Percentiles rank a stretch among this genome's conserved stretches.
phyloP scores from a whole-genome alignment of 1,140 invertebrate species.

The Calliphora vicina region DNA sequence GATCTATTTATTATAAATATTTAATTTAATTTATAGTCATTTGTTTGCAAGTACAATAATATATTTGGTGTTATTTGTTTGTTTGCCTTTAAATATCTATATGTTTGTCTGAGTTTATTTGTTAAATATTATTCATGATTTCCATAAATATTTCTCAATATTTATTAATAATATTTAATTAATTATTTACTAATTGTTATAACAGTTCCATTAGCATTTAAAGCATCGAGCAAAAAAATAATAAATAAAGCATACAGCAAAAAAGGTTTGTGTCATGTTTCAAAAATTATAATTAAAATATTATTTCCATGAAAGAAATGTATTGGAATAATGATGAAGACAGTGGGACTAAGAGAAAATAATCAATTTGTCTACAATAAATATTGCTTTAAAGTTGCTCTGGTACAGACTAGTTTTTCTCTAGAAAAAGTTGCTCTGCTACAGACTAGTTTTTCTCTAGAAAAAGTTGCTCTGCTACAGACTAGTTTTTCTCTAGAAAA shows the following conservation, averaged over 20 bases:
- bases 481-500: too few relatives aligned
- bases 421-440: too few relatives aligned
- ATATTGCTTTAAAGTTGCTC: too few relatives aligned
- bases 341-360: background rate
- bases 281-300: background rate
- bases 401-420: too few relatives aligned
- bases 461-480: too few relatives aligned
- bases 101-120: background rate
- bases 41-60: background rate
- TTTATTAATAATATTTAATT: background rate
- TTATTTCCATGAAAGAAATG: background rate
- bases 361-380: background rate
- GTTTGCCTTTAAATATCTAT: background rate
- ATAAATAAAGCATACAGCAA: background rate
- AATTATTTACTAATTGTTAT: constrained; percentile 13
- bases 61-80: background rate
- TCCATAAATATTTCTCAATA: background rate
- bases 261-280: background rate
- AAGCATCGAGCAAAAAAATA: background rate
- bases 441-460: too few relatives aligned
- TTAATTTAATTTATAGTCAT: background rate
- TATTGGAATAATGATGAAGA: background rate
- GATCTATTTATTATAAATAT: too few relatives aligned
- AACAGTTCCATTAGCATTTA: constrained; percentile 3
- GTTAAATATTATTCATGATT: background rate